phyloP scores from a whole-genome alignment of 2,888 invertebrate species.

The Callimorpha dominula region DNA sequence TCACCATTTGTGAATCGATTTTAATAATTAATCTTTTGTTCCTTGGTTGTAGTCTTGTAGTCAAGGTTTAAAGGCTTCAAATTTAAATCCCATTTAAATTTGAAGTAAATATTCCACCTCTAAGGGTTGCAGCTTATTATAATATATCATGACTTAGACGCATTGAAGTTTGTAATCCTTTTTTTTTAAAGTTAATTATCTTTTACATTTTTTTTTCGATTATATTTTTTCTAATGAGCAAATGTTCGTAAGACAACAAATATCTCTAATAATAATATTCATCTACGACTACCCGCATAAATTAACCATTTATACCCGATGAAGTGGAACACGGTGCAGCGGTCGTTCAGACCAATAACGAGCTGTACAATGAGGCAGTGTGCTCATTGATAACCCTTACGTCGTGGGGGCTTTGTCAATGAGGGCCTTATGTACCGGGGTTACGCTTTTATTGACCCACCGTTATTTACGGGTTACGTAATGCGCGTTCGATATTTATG shows the following conservation, averaged over 20 bases:
- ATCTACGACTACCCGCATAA: constrained; percentile 11
- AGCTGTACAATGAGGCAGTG: constrained; percentile 33
- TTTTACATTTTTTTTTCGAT: no score
- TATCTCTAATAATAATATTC: neutral
- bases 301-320: constrained; percentile 25
- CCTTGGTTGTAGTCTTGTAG: no score
- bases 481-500: constrained; percentile 31
- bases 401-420: constrained; percentile 43
- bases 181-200: no score
- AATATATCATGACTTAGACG: no score
- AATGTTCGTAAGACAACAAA: neutral
- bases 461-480: constrained; percentile 51
- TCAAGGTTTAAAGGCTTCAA: no score
- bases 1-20: no score
- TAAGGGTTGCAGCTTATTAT: no score
- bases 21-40: no score
- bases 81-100: no score
- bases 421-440: constrained; percentile 52
- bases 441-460: constrained; percentile 61
- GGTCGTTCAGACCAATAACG: constrained; percentile 25
- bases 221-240: no score
- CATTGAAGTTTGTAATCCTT: no score
- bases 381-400: constrained; percentile 43
- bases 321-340: constrained; percentile 19
- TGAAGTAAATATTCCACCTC: no score